Base-by-base conservation (phyloP, 2,888 invertebrate genomes). In the Elgonia sp. region DNA sequence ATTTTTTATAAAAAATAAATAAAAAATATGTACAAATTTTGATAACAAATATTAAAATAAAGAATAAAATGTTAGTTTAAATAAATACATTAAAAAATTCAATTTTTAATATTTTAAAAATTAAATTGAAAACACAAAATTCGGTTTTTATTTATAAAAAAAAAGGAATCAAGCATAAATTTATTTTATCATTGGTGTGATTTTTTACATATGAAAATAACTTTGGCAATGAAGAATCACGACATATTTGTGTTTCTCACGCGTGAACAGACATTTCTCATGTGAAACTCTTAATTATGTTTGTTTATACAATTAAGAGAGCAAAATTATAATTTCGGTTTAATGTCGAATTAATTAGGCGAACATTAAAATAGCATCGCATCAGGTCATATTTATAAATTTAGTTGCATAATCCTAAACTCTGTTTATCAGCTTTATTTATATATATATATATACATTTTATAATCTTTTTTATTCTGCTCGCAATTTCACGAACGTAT, bases 211-310 rank as follows among this genome's bases (percentile, higher is more conserved):
- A 69, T 57, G 40, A 29, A 57, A 69, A 69, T 79, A 65, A 79
- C 70, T 70, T 80, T 80, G 70, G n/a, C 62, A 63, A 72, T 72
- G 62, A 62, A 62, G 20, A 63, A 69, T 72, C 65, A 60, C 62
- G 65, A 29, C 29, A 29, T 3, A 29, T 82, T 73, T 73, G 72
- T 73, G 50, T 63, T 73, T 82, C 81, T 73, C 81, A 82, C 73
- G 81, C 63, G 8, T 42, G 81, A 72, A 72, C 50, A 60, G 18
- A 42, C 60, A 63, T 80, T 53, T 82, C 37, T 50, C 50, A 57
- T 53, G 39, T 29, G 29, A 29, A 29, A 1, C 29, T 29, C 29
- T 81, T 81, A 65, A 82, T 72, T 42, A 29, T 67, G 50, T 69
- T 69, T 79, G 67, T 69, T 79, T 69, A 55, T 60, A 80, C 80